Conservation (phyloP, 2,113 vertebrate species). For the Tachycineta bicolor region DNA sequence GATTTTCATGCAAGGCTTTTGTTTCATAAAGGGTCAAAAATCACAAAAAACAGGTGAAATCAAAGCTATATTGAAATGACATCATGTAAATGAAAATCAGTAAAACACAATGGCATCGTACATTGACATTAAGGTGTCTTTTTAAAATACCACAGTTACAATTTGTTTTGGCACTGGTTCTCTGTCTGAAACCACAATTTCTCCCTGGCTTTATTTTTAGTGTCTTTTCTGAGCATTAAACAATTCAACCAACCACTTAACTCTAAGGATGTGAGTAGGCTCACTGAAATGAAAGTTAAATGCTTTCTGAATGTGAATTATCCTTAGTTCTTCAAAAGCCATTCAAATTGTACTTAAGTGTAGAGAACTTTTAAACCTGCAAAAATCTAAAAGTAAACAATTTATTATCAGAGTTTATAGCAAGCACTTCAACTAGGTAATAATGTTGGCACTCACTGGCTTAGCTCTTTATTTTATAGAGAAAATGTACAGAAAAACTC, state of each 20-base stretch:
- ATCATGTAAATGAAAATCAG: background rate
- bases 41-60: background rate
- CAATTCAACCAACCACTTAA: constrained; percentile 3
- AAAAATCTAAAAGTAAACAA: constrained; percentile 37
- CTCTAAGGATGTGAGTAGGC: background rate
- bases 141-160: background rate
- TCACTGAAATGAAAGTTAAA: background rate
- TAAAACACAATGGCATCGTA: background rate
- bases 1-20: background rate
- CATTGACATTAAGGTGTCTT: background rate
- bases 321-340: background rate
- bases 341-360: constrained; percentile 13
- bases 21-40: background rate
- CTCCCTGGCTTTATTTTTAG: background rate
- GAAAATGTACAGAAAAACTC: constrained; percentile 21
- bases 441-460: constrained; percentile 23
- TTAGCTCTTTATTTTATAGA: constrained; percentile 11
- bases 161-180: background rate
- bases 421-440: background rate
- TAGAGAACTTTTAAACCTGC: background rate
- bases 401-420: constrained; percentile 6
- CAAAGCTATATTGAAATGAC: background rate
- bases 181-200: background rate
- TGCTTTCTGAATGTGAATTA: background rate
- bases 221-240: background rate